A percentile compares a stretch with the other conserved stretches of the same genome.
phyloP scores from a whole-genome alignment of 2,113 vertebrate genomes.

The Psephotus haematonotus region DNA sequence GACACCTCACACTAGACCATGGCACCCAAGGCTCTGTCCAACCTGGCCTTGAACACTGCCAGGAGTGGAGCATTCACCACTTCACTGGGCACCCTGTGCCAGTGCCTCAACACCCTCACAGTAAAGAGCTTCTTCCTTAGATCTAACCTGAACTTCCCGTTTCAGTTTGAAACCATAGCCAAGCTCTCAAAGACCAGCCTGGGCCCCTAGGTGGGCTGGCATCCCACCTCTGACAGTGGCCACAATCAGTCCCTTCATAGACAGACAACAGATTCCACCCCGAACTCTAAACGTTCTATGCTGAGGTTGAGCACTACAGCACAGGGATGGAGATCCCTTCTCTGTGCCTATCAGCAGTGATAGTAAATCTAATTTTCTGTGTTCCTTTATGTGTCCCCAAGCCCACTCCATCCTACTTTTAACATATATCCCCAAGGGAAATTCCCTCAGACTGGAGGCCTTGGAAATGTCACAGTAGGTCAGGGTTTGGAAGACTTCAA shows the following conservation, averaged over 20 bases:
- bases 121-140: background rate
- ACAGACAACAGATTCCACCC: background rate
- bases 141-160: no score
- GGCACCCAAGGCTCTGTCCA: background rate
- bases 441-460: background rate
- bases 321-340: background rate
- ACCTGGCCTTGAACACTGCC: background rate
- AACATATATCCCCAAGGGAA: background rate
- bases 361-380: background rate
- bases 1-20: background rate
- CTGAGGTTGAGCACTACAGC: background rate
- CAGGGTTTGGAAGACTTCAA: background rate
- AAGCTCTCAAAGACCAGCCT: background rate
- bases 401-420: background rate
- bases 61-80: background rate
- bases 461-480: background rate
- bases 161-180: background rate
- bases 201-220: background rate
- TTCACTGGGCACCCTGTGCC: background rate
- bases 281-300: accelerated
- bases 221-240: background rate
- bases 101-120: background rate
- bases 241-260: accelerated
- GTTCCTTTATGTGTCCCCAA: background rate
- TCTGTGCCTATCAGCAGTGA: background rate